These are phyloP conservation scores for Bovichtus variegatus DNA, from an alignment of 2,797 vertebrate species.

Conservation along the genomic window DNA sequence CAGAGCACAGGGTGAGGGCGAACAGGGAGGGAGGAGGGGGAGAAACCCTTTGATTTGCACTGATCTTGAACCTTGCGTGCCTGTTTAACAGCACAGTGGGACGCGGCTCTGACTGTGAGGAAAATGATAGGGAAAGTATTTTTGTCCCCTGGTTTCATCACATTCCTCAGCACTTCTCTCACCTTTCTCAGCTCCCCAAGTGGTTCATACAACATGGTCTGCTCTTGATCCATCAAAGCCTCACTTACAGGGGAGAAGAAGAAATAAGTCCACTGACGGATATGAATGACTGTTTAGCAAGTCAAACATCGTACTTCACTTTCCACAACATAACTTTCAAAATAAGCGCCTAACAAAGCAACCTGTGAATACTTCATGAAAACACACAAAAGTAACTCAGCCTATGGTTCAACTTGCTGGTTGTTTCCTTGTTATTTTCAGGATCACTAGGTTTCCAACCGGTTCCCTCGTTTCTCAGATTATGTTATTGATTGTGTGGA, in stretches of 20 bases:
- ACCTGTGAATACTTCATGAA: constrained; percentile 9
- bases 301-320: constrained; percentile 3
- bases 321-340: constrained; percentile 15
- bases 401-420: not conserved
- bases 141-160: constrained; percentile 72
- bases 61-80: constrained; percentile 84
- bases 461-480: constrained; percentile 52
- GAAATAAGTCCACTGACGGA: constrained; percentile 55
- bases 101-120: constrained; percentile 69
- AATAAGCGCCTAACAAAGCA: not conserved
- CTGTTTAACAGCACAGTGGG: constrained; percentile 81
- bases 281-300: constrained; percentile 45
- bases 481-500: constrained; percentile 64
- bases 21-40: constrained; percentile 36
- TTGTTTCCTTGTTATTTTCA: not conserved
- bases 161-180: constrained; percentile 79
- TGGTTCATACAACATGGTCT: constrained; percentile 61
- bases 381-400: constrained; percentile 1
- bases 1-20: constrained; percentile 40
- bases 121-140: constrained; percentile 71
- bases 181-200: constrained; percentile 58
- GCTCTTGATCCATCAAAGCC: constrained; percentile 63
- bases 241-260: constrained; percentile 33
- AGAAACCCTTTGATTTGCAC: constrained; percentile 81
- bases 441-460: not conserved